A percentile compares a stretch with the other conserved stretches of the same genome.
phyloP scores from a whole-genome alignment of 2,113 vertebrate species.

The Hassar affinis region DNA sequence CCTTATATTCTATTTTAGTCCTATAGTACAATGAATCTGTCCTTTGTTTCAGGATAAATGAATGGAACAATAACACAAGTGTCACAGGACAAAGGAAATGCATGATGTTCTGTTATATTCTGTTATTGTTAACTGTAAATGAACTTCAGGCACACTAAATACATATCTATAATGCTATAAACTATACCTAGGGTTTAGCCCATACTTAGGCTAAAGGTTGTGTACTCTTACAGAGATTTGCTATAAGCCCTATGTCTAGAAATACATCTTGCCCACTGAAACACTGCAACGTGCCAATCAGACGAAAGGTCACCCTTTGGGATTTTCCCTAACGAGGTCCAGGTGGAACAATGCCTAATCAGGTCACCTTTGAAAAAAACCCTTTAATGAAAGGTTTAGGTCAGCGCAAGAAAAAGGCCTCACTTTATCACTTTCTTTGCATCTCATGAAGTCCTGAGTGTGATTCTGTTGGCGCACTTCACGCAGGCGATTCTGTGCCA shows the following conservation, averaged over 20 bases:
- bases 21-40: too few relatives aligned
- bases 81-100: too few relatives aligned
- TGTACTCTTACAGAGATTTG: background rate
- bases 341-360: conserved; percentile 13
- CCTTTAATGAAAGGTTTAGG: background rate
- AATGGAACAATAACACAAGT: too few relatives aligned
- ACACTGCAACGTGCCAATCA: background rate
- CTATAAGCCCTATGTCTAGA: background rate
- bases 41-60: too few relatives aligned
- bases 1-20: background rate
- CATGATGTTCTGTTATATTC: too few relatives aligned
- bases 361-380: conserved; percentile 12
- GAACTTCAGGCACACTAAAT: background rate
- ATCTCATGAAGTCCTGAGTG: background rate
- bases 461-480: conserved; percentile 1
- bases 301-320: conserved; percentile 1
- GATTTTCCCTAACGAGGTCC: conserved; percentile 32
- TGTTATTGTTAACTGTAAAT: too few relatives aligned
- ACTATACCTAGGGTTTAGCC: background rate
- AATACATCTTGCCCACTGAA: conserved; percentile 1
- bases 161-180: background rate
- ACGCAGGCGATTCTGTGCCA: conserved; percentile 13
- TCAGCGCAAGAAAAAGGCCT: background rate
- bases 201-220: background rate
- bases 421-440: background rate